phyloP scores from a whole-genome alignment of 2,113 vertebrate genomes.

The Oceanodroma tethys region DNA sequence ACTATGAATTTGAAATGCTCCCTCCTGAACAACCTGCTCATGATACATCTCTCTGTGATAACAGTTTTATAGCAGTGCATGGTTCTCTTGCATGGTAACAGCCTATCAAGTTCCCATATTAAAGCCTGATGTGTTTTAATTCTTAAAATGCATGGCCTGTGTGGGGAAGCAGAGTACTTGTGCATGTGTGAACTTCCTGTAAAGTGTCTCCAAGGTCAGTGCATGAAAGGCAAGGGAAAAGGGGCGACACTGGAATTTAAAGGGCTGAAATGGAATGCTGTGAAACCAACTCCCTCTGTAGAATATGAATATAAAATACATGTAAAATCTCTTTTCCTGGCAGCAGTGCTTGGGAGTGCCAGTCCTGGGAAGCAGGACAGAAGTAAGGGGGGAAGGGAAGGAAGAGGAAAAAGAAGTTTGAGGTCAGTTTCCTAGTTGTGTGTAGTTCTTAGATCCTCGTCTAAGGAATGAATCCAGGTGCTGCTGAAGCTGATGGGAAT shows the following conservation, averaged over 20 bases:
- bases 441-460: background rate
- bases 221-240: background rate
- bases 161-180: background rate
- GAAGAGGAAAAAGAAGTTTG: background rate
- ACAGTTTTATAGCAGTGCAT: background rate
- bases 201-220: background rate
- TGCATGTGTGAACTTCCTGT: background rate
- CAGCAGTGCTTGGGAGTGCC: background rate
- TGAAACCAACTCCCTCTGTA: background rate
- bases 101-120: background rate
- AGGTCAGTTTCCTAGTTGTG: background rate
- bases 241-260: background rate
- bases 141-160: background rate
- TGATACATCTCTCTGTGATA: background rate
- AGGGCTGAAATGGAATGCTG: background rate
- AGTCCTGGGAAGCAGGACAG: background rate
- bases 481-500: background rate
- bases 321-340: background rate
- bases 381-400: background rate
- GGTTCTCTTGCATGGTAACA: background rate
- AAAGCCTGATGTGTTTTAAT: background rate
- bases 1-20: background rate
- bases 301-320: background rate
- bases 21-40: background rate
- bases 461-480: background rate